Percentiles rank a stretch among this genome's conserved stretches.
Evolutionary conservation across 2,797 vertebrate genomes (phyloP).

Genomic region (Meriones psammophilus): DNA sequence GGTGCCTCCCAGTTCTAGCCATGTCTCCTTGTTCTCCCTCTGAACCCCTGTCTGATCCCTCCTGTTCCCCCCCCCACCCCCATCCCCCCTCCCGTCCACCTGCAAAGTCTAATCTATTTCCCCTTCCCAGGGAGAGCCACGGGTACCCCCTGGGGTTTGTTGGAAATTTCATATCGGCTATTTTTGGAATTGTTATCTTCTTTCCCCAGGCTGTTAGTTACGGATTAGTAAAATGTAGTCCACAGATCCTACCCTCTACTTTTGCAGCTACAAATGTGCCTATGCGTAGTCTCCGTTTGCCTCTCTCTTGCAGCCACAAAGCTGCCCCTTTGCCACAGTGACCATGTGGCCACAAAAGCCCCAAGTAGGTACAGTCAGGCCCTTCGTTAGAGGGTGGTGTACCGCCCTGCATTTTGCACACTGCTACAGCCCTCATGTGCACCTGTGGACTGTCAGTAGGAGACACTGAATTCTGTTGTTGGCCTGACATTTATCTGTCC

Average conservation of each 20-base stretch:
- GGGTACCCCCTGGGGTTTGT: not conserved
- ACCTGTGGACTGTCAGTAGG: not conserved
- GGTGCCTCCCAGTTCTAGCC: not conserved
- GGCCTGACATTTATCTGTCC: constrained; percentile 10
- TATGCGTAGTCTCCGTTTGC: not conserved
- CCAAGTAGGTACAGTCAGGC: not conserved
- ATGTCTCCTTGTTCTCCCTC: not conserved
- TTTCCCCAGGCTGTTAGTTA: not conserved
- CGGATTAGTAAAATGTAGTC: not conserved
- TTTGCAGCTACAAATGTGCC: not conserved
- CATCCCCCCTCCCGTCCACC: not conserved
- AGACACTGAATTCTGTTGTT: not conserved
- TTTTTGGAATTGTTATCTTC: not conserved
- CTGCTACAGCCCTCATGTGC: not conserved
- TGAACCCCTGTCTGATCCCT: not conserved
- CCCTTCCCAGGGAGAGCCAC: not conserved
- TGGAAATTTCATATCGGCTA: not conserved
- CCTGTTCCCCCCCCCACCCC: not conserved
- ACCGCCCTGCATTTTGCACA: not conserved
- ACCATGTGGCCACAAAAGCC: not conserved
- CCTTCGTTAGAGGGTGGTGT: not conserved
- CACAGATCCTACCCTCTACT: not conserved
- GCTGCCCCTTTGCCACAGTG: not conserved
- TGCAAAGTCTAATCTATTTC: not conserved
- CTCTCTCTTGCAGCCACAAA: not conserved